phyloP scores from a whole-genome alignment of 2,113 vertebrate species.

The Corvus cornix region DNA sequence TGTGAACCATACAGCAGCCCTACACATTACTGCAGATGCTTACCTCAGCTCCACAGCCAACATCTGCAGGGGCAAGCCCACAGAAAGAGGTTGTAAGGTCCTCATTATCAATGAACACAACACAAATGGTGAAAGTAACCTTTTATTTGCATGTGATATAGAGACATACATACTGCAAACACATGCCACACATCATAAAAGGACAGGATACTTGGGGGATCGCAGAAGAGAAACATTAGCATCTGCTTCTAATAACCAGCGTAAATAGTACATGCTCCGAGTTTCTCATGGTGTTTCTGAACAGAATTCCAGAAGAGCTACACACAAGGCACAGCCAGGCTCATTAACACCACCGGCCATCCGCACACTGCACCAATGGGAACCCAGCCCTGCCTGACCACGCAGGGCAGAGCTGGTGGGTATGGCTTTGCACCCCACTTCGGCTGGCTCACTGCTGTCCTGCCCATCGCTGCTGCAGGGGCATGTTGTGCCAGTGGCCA shows the following conservation, averaged over 20 bases:
- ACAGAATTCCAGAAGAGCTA: conserved; percentile 29
- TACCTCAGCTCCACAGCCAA: conserved; percentile 54
- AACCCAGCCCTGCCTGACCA: not conserved
- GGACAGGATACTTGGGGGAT: conserved; percentile 71
- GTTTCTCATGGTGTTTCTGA: conserved; percentile 66
- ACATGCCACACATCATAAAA: conserved; percentile 75
- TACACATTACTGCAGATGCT: conserved; percentile 48
- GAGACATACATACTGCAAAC: conserved; percentile 69
- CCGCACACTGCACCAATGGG: fast-evolving
- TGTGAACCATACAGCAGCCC: conserved; percentile 45
- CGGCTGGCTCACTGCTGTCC: not conserved
- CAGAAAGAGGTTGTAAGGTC: conserved; percentile 66
- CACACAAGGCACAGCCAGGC: not conserved
- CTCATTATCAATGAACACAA: conserved; percentile 73
- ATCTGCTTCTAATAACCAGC: conserved; percentile 67
- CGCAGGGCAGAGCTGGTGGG: not conserved
- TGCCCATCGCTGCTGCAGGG: not conserved
- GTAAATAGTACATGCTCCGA: conserved; percentile 57
- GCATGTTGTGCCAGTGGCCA: not conserved
- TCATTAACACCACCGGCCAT: not conserved
- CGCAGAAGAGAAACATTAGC: conserved; percentile 56
- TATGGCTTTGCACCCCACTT: not conserved
- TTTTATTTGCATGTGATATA: conserved; percentile 73
- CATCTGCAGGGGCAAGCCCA: conserved; percentile 66
- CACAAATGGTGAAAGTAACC: conserved; percentile 76